A percentile compares a stretch with the other conserved stretches of the same genome.
Evolutionary conservation across 2,888 invertebrate genomes (phyloP).

Genomic region (Eumacrocentrus americanus): DNA sequence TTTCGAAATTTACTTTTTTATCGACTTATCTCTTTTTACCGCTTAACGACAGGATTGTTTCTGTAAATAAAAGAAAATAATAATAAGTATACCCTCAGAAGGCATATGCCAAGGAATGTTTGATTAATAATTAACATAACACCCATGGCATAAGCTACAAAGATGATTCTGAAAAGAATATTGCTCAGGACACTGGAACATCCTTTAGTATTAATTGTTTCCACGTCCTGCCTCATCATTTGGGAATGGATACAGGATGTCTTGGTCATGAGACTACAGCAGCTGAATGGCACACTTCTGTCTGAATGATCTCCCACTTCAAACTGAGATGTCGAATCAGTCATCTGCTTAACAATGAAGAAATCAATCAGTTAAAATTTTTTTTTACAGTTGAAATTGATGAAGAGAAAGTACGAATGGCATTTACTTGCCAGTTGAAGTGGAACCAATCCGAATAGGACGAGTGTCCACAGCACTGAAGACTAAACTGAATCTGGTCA

Average conservation of each 20-base stretch:
- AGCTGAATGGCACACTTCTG: conserved; percentile 52
- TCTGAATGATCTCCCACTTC: conserved; percentile 24
- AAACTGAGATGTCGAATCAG: background rate
- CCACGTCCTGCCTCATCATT: conserved; percentile 39
- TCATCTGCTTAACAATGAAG: background rate
- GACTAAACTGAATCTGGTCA: conserved; percentile 51
- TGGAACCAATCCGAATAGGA: conserved; percentile 52
- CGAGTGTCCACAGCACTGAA: conserved; percentile 53
- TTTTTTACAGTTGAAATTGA: background rate
- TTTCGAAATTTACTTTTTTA: too few relatives aligned
- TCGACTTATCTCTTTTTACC: too few relatives aligned
- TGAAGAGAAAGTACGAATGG: background rate
- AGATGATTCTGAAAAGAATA: conserved; percentile 45
- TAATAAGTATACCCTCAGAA: conserved; percentile 35
- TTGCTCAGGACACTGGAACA: conserved; percentile 45
- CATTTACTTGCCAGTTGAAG: conserved; percentile 53
- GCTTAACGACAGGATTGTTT: too few relatives aligned
- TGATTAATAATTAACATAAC: conserved; percentile 46
- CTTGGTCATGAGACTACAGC: conserved; percentile 45
- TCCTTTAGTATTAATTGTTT: conserved; percentile 49
- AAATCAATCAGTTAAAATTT: background rate
- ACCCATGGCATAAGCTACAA: conserved; percentile 52
- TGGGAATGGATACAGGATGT: conserved; percentile 46
- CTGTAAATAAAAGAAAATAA: too few relatives aligned
- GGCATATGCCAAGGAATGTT: conserved; percentile 41